Conservation (phyloP, 2,888 invertebrate species). For the Bhutanitis thaidina region DNA sequence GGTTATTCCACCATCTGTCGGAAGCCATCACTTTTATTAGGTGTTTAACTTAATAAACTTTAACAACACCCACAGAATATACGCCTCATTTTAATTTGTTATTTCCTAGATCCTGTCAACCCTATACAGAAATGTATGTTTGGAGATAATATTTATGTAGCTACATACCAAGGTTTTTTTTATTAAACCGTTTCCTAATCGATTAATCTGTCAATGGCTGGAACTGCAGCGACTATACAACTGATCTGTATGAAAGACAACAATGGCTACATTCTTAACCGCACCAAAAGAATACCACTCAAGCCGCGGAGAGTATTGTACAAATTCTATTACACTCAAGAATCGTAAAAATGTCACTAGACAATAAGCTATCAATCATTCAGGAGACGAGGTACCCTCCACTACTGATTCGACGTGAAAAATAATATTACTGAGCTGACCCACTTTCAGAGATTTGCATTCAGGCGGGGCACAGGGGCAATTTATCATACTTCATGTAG, state of each 20-base stretch:
- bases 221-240: slow-evolving; percentile 61
- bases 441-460: slow-evolving; percentile 75
- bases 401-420: slow-evolving; percentile 62
- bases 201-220: slow-evolving; percentile 63
- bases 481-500: slow-evolving; percentile 70
- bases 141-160: background rate
- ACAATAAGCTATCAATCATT: slow-evolving; percentile 63
- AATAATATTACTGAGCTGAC: slow-evolving; percentile 67
- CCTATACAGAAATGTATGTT: no score
- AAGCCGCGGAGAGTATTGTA: slow-evolving; percentile 24
- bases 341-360: slow-evolving; percentile 35
- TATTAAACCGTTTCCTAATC: slow-evolving; percentile 31
- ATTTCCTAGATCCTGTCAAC: no score
- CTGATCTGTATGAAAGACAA: slow-evolving; percentile 32
- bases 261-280: slow-evolving; percentile 42
- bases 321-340: slow-evolving; percentile 27
- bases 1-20: no score
- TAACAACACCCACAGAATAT: no score
- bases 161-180: background rate
- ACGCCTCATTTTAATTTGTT: no score
- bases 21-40: no score
- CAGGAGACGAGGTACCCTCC: slow-evolving; percentile 49
- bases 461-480: slow-evolving; percentile 52
- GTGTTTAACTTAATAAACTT: no score
- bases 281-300: slow-evolving; percentile 51